Conservation (phyloP, 2,888 invertebrate species). For the Athalia cordata region DNA sequence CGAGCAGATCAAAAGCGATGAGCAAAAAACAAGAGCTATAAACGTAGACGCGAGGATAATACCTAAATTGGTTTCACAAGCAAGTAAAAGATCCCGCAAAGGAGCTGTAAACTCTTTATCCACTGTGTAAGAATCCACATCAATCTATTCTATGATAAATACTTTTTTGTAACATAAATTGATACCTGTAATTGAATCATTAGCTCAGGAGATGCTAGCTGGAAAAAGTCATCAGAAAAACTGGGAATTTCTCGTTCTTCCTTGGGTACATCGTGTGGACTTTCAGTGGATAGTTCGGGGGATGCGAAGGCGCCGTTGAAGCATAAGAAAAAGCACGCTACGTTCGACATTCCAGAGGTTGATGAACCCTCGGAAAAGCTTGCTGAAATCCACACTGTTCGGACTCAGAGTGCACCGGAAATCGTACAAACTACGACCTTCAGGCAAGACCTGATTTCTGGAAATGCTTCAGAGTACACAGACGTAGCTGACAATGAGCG, state of each 20-base stretch:
- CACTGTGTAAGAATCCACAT: conserved; percentile 45
- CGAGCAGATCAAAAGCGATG: conserved; percentile 57
- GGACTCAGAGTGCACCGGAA: conserved; percentile 56
- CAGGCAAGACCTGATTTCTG: conserved; percentile 42
- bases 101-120: conserved; percentile 41
- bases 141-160: not conserved
- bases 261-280: conserved; percentile 41
- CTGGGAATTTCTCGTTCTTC: conserved; percentile 29
- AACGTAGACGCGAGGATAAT: conserved; percentile 60
- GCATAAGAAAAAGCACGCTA: conserved; percentile 44
- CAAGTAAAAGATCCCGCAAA: conserved; percentile 49
- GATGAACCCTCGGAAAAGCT: conserved; percentile 24
- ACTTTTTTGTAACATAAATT: not conserved
- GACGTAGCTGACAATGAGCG: conserved; percentile 40
- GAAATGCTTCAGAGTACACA: conserved; percentile 41
- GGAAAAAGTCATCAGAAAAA: conserved; percentile 13
- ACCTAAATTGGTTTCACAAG: conserved; percentile 55
- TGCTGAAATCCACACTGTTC: conserved; percentile 34
- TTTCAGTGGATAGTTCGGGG: conserved; percentile 48
- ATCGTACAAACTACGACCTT: conserved; percentile 52
- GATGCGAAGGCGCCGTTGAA: conserved; percentile 51
- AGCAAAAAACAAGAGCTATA: conserved; percentile 57
- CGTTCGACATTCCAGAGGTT: conserved; percentile 31
- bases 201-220: not conserved
- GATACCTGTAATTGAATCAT: not conserved